Base-by-base conservation (phyloP, 2,797 vertebrate species). In the Furcifer pardalis region DNA sequence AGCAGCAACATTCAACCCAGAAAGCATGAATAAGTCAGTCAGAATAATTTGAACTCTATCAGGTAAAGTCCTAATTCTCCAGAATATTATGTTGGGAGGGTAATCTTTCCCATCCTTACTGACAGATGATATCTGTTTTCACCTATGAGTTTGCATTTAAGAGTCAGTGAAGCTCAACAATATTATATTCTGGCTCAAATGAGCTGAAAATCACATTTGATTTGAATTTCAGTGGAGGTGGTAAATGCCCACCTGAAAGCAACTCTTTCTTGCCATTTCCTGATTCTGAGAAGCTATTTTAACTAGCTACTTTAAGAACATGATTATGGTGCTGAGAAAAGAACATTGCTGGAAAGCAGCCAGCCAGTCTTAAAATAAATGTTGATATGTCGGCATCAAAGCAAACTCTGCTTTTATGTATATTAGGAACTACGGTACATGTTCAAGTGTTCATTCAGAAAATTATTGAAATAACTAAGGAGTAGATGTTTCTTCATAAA, bases 71-170 rank as follows among this genome's bases (percentile, higher is more conserved):
- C 85, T 86, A 88, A 89, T 84, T 94, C 87, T 94, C 91, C 85
- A 92, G 91, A 94, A 95, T 95, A 95, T 94, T 93, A 92, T 62
- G 91, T 69, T 40, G 91, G 88, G 90, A 91, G 91, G 84, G 91
- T 89, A 90, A 89, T 81, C 92, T 90, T 94, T 92, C 92, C 88
- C 90, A 92, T 91, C 93, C 93, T 94, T 59, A 3, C 92, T 95
- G 96, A 96, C 96, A 96, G 96, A 96, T 96, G 95, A 97, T 96
- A 97, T 97, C 97, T 97, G 95, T 96, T 96, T 96, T 96, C 95
- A 96, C 94, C 96, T 88, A 72, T 68, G 83, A 96, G 95, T 93
- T 95, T 95, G 95, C 96, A 96, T 97, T 96, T 96, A 96, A 96
- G 96, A 97, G 94, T 94, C 96, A 97, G 94, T 97, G 96, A 96